Evolutionary conservation across 2,888 invertebrate genomes (phyloP).

Genomic region (Epinotia ramella): DNA sequence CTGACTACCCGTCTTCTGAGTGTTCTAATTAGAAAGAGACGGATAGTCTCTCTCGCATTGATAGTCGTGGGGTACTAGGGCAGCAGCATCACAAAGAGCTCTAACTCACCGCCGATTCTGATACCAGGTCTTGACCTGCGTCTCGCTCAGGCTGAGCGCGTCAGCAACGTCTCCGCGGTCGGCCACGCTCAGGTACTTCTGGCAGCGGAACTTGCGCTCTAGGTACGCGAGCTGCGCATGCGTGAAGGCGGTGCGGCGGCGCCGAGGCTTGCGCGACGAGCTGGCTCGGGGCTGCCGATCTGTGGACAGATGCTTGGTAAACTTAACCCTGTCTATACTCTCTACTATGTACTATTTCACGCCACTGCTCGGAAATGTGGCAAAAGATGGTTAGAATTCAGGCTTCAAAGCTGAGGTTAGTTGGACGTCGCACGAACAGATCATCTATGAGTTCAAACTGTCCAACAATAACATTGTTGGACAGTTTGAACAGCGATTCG

Average conservation of each 20-base stretch:
- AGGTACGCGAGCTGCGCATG: slow-evolving; percentile 96
- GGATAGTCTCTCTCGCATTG: slow-evolving; percentile 82
- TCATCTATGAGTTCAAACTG: no score
- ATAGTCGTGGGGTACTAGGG: no score
- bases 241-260: slow-evolving; percentile 96
- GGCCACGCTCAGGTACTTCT: slow-evolving; percentile 97
- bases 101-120: slow-evolving; percentile 91
- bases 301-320: slow-evolving; percentile 53
- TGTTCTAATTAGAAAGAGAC: slow-evolving; percentile 87
- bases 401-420: no score
- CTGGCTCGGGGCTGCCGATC: slow-evolving; percentile 52
- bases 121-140: slow-evolving; percentile 98
- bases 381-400: no score
- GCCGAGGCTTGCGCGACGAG: slow-evolving; percentile 89
- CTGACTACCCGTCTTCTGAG: slow-evolving; percentile 85
- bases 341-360: no score
- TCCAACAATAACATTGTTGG: no score
- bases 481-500: no score
- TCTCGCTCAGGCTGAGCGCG: slow-evolving; percentile 94
- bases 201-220: slow-evolving; percentile 96
- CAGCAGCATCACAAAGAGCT: not conserved
- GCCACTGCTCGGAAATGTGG: no score
- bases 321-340: no score
- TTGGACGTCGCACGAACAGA: no score
- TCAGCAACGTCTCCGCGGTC: slow-evolving; percentile 97